A percentile compares a stretch with the other conserved stretches of the same genome.
phyloP scores from a whole-genome alignment of 2,113 vertebrate genomes.

The Polypterus bichir region DNA sequence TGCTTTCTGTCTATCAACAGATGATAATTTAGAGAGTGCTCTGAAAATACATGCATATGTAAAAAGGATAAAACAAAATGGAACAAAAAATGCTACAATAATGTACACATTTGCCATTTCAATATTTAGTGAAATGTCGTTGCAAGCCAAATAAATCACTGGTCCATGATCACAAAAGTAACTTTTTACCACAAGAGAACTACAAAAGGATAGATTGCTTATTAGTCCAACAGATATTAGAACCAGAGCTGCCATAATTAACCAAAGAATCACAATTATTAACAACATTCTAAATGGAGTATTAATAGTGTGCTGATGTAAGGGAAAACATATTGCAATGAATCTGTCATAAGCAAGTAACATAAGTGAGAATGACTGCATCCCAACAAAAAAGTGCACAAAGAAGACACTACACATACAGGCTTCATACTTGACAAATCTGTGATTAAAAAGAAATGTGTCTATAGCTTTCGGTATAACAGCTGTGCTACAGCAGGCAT shows the following conservation, averaged over 20 bases:
- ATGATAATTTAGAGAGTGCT: neutral
- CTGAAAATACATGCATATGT: constrained; percentile 1
- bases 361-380: constrained; percentile 36
- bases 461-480: constrained; percentile 43
- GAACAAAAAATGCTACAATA: neutral
- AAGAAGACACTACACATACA: constrained; percentile 37
- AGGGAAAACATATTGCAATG: constrained; percentile 44
- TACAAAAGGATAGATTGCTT: constrained; percentile 38
- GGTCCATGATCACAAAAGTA: constrained; percentile 50
- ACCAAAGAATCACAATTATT: constrained; percentile 29
- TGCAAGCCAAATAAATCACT: constrained; percentile 41
- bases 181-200: constrained; percentile 34
- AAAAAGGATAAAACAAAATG: constrained; percentile 1
- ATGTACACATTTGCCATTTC: neutral
- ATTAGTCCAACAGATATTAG: constrained; percentile 14
- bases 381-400: constrained; percentile 21
- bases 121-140: constrained; percentile 5
- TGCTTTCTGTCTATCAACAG: constrained; percentile 4
- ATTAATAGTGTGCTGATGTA: constrained; percentile 37
- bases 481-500: constrained; percentile 28
- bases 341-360: constrained; percentile 43
- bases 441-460: constrained; percentile 28
- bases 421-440: constrained; percentile 33
- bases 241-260: fast-evolving
- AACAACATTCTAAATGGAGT: constrained; percentile 28